Base-by-base conservation (phyloP, 2,113 vertebrate species). In the Aspiorhynchus laticeps region DNA sequence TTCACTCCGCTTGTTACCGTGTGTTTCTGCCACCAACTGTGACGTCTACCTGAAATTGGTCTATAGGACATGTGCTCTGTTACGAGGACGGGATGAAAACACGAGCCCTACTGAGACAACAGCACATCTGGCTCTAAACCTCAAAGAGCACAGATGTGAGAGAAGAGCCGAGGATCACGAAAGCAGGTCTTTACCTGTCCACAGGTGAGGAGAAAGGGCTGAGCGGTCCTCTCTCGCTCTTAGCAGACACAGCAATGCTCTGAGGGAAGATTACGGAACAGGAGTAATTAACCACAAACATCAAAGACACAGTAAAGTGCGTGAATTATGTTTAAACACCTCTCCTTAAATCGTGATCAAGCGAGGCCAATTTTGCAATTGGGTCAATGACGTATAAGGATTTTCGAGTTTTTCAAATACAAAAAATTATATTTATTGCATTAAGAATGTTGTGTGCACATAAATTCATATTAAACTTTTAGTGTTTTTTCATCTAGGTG, bases 201-300 rank as follows among this genome's bases (percentile, higher is more conserved):
- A 96, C 95, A 0, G 97, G 95, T 61, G 96, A 97, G 91, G 91
- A 95, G 92, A 98, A 96, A 79, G 96, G 96, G 0, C 95, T 96
- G 15, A 93, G 88, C 0, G 93, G 90, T 76, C 87, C 88, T 1
- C 41, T 90, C 36, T 96, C 95, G 0, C 65, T 76, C 89, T 93
- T 95, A 86, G 89, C 92, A 91, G 95, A 96, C 51, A 97, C 95
- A 0, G 96, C 96, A 1, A 97, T 96, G 82, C 95, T 97, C 97
- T 97, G 80, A 0, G 0, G 90, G 36, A 31, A 56, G 71, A 88
- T 0, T 56, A 53, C 76, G 59, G 41, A n/a, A 28, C 38, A 43
- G 19, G 79, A 38, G 53, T 38, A 8, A 53, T 38, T 56, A 38
- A 73, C 17, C 7, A 33, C 2, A 10, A n/a, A 59, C 77, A 59